Evolutionary conservation across 2,888 invertebrate species (phyloP), one percentile per base, ranked within the genome.

Genomic region (Tachina fera): DNA sequence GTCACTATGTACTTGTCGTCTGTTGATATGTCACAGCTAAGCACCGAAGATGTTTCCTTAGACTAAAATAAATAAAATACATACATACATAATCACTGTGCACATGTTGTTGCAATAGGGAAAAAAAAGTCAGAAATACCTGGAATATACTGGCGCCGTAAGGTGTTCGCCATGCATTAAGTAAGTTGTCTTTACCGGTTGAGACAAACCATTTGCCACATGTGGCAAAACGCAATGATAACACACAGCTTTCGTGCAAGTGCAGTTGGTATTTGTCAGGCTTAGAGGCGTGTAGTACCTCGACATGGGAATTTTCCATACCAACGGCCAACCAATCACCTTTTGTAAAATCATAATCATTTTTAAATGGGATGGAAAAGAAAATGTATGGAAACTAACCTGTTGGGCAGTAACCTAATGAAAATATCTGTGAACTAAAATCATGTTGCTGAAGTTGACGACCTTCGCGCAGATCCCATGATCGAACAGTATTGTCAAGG

Each of bases 161-260:
- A 0, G 99, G 99, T 90, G 99, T 98, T 91, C 98, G 95, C 98
- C 99, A 99, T 53, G 98, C 98, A 93, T 99, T 98, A 77, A 99
- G 95, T 91, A 98, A 94, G 93, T 99, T 99, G 93, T 99, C 99
- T 94, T 99, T 99, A 88, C 98, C 98, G n/a, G 98, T 99, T 88
- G 97, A 98, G 88, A 98, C 98, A 93, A 99, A 99, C 98, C 99
- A 99, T 93, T 99, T 99, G 90, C 99, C 99, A 92, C 97, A 96
- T 72, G 97, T 96, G 68, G 99, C 98, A 93, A 99, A 99, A 92
- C 97, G 96, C 87, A 99, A 94, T 87, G 98, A 98, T 83, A 99
- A 94, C 56, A 99, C 99, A 93, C 99, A 99, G 89, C 97, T 97
- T 93, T 99, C 99, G 94, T 99, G 99, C 89, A 98, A 94, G 92